Evolutionary conservation across 2,888 invertebrate species (phyloP).

Genomic region (Romanomermis culicivorax): DNA sequence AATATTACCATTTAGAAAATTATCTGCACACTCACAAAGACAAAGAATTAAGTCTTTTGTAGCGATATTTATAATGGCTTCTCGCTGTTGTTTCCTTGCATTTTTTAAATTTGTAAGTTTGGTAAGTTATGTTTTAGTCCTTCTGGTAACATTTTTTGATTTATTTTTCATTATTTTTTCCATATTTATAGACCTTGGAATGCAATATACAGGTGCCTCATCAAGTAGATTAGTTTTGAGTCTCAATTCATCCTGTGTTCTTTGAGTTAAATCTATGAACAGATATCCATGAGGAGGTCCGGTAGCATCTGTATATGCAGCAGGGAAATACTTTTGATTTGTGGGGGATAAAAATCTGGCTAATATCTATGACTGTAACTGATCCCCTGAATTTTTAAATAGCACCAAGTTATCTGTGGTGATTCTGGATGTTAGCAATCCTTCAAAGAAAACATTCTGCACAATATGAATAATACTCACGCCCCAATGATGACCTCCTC

Average conservation of each 20-base stretch:
- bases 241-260: neutral
- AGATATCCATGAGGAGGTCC: slow-evolving; percentile 7
- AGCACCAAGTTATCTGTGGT: slow-evolving; percentile 7
- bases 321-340: slow-evolving; percentile 1
- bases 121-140: neutral
- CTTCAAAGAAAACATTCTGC: slow-evolving; percentile 6
- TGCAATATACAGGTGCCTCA: neutral
- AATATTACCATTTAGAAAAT: neutral
- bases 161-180: neutral
- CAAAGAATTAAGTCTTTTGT: neutral
- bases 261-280: slow-evolving; percentile 7
- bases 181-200: neutral
- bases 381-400: slow-evolving; percentile 7
- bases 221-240: slow-evolving; percentile 1
- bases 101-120: neutral
- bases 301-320: slow-evolving; percentile 8
- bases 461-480: slow-evolving; percentile 1
- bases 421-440: slow-evolving; percentile 1
- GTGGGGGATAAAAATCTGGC: slow-evolving; percentile 4
- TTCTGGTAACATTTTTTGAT: neutral
- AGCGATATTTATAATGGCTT: neutral
- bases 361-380: neutral
- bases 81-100: neutral
- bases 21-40: neutral
- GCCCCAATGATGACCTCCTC: slow-evolving; percentile 4